Conservation (phyloP, 2,888 invertebrate species). For the Amphipoea oculea region DNA sequence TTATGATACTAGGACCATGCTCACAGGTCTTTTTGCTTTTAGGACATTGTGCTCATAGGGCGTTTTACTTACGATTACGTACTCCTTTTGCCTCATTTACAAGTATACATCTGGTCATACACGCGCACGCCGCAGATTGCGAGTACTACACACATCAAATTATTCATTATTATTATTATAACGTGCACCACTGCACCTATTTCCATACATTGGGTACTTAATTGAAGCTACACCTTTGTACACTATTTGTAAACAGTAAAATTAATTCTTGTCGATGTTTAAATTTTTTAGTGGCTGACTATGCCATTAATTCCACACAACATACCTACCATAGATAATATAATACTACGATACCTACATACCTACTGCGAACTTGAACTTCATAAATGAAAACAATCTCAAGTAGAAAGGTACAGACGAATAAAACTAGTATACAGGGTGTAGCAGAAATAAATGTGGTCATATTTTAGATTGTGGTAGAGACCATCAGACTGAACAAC, state of each 20-base stretch:
- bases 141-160: too few relatives aligned
- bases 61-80: too few relatives aligned
- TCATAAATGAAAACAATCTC: slow-evolving; percentile 28
- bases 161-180: neutral
- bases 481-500: neutral
- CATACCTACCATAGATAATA: too few relatives aligned
- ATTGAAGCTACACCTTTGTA: neutral
- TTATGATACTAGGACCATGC: too few relatives aligned
- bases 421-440: neutral
- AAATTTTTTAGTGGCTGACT: neutral
- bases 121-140: too few relatives aligned
- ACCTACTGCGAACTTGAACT: neutral
- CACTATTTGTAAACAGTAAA: neutral
- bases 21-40: too few relatives aligned
- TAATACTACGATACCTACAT: too few relatives aligned
- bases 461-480: neutral
- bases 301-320: neutral
- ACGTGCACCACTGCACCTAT: neutral
- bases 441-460: neutral
- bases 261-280: neutral
- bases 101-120: too few relatives aligned
- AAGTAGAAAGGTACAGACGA: neutral
- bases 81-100: too few relatives aligned
- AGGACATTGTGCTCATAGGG: too few relatives aligned
- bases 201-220: neutral